Evolutionary conservation across 2,888 invertebrate genomes (phyloP).

Genomic region (Iphiclides podalirius): DNA sequence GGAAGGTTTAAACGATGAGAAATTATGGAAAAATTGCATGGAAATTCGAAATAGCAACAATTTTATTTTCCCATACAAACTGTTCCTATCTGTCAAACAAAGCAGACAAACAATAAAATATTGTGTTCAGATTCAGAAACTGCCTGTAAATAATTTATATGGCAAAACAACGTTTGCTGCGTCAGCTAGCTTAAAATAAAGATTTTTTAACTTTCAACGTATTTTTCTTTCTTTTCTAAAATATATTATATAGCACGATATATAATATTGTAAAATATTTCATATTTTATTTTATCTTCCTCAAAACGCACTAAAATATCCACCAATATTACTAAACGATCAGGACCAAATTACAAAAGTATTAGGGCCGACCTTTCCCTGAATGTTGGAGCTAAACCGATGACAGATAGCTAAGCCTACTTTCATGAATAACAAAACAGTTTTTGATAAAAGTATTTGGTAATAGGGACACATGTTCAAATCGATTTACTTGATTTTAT

Average conservation of each 20-base stretch:
- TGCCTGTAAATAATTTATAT: neutral
- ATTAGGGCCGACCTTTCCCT: slow-evolving; percentile 9
- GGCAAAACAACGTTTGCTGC: neutral
- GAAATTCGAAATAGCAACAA: too few relatives aligned
- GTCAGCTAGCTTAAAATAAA: too few relatives aligned
- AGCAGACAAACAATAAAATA: too few relatives aligned
- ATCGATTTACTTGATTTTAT: slow-evolving; percentile 18
- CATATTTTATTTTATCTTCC: neutral
- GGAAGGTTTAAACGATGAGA: too few relatives aligned
- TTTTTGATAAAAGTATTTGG: slow-evolving; percentile 9
- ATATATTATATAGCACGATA: too few relatives aligned
- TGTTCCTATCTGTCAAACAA: too few relatives aligned
- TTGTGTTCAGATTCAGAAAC: too few relatives aligned
- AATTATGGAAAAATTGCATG: too few relatives aligned
- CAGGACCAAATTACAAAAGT: slow-evolving; percentile 14
- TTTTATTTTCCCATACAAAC: too few relatives aligned
- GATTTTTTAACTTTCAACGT: too few relatives aligned
- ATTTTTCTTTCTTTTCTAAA: too few relatives aligned
- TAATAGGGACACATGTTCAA: slow-evolving; percentile 15
- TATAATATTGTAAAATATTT: too few relatives aligned
- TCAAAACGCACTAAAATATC: neutral
- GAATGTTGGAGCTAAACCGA: slow-evolving; percentile 4
- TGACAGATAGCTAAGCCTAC: slow-evolving; percentile 18
- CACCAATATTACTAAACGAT: slow-evolving; percentile 14
- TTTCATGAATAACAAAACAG: slow-evolving; percentile 24